Evolutionary conservation across 2,888 invertebrate genomes (phyloP), one percentile per base, ranked within the genome.

Genomic region (Apoderus coryli): DNA sequence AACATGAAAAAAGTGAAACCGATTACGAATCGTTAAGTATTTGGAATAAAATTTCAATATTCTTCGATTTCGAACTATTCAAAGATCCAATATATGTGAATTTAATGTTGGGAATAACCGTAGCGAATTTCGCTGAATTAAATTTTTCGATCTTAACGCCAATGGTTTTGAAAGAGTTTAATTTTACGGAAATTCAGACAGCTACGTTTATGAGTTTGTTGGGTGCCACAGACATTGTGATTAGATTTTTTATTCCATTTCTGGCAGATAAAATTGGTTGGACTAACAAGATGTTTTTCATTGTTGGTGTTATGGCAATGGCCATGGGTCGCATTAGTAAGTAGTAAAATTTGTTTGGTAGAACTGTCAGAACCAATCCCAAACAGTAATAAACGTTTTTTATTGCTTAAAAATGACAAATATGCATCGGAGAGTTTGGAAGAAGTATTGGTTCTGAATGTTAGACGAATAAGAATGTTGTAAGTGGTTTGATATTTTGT

Each of bases 141-240:
- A 79, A 79, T 50, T 79, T 79, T 49, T 74, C 77, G 2, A 66
- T 78, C 27, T 47, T 79, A 27, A 77, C 76, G 1, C 77, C 79
- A 2, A 76, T 78, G 39, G 74, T 79, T 41, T 56, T 79, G n/a
- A 64, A 64, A 10, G 78, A 77, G 44, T 74, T 71, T 44, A 67
- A 72, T 1, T 68, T 73, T 43, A 56, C 56, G 2, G 67, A 66
- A 42, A 44, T 60, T 3, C 60, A 77, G 54, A 71, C 72, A 1
- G 77, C 79, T 1, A 54, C 69, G 9, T 71, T 71, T 29, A 76
- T 78, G 73, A 77, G 78, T 0, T 53, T 76, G 23, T 57, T 78
- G 36, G 77, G 68, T 3, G 68, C 68, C 14, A 60, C 72, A 22
- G 79, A 79, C 45, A 67, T 77, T 15, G 54, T 59, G 9, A 66